These are phyloP conservation scores for Rhamnusium bicolor DNA, from an alignment of 2,888 invertebrate genomes.

Conservation along the genomic window DNA sequence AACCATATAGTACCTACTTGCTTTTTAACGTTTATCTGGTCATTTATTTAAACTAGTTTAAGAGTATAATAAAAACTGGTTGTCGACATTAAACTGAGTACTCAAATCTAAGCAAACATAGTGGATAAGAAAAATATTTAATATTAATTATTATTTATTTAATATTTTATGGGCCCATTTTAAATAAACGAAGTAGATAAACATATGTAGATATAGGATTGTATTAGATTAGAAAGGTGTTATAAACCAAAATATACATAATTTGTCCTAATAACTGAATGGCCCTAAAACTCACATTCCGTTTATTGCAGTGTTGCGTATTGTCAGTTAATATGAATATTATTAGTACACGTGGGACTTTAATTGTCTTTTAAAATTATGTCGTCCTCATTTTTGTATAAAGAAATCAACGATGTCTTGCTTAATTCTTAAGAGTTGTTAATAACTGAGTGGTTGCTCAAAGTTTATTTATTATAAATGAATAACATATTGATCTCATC, in stretches of 20 bases:
- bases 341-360: conserved; percentile 3
- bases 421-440: background rate
- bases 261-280: conserved; percentile 38
- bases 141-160: no score
- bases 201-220: conserved; percentile 12
- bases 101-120: background rate
- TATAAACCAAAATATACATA: conserved; percentile 34
- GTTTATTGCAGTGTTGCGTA: conserved; percentile 21
- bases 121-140: background rate
- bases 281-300: conserved; percentile 31
- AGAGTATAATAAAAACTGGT: conserved; percentile 1
- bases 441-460: background rate
- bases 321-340: conserved; percentile 15
- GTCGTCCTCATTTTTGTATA: conserved; percentile 22
- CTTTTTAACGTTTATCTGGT: background rate
- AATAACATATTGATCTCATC: no score
- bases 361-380: conserved; percentile 5
- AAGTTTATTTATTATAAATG: conserved; percentile 12
- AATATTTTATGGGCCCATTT: conserved; percentile 12
- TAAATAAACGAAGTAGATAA: conserved; percentile 29
- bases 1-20: no score
- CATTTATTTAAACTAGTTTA: conserved; percentile 1
- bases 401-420: conserved; percentile 3
- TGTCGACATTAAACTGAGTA: background rate
- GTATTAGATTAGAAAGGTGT: conserved; percentile 35